A percentile compares a stretch with the other conserved stretches of the same genome.
Evolutionary conservation across 2,888 invertebrate genomes (phyloP).

Genomic region (Habrosyne pyritoides): DNA sequence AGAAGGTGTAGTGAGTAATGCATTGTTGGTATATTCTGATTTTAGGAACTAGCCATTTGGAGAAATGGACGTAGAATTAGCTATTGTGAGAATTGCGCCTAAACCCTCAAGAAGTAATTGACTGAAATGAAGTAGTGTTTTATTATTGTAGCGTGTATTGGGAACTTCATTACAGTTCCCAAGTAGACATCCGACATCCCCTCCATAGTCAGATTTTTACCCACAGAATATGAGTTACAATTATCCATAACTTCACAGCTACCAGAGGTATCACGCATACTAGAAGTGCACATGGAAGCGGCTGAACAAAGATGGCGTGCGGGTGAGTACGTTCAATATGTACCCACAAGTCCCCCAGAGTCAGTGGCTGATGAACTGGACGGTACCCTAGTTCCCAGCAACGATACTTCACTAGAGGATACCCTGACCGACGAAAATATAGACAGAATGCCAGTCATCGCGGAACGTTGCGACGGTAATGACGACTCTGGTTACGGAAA

Average conservation of each 20-base stretch:
- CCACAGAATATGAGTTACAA: too few species aligned
- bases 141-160: too few species aligned
- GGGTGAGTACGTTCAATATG: conserved; percentile 46
- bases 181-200: too few species aligned
- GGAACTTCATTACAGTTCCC: too few species aligned
- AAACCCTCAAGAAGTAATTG: too few species aligned
- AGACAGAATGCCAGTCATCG: conserved; percentile 23
- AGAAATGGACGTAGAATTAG: too few species aligned
- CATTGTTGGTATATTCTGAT: too few species aligned
- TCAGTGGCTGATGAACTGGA: conserved; percentile 54
- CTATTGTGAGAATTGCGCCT: too few species aligned
- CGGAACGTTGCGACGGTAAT: conserved; percentile 26
- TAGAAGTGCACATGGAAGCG: conserved; percentile 67
- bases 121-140: too few species aligned
- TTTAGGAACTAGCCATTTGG: too few species aligned
- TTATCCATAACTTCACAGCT: conserved; percentile 42
- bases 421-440: conserved; percentile 60
- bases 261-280: conserved; percentile 68
- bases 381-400: conserved; percentile 55
- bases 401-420: conserved; percentile 58
- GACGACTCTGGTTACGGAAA: conserved; percentile 43
- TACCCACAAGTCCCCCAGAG: conserved; percentile 40
- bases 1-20: too few species aligned
- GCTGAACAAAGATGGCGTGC: conserved; percentile 64
- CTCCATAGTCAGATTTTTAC: too few species aligned